Base-by-base conservation (phyloP, 2,888 invertebrate genomes). In the Nemapogon koenigi region DNA sequence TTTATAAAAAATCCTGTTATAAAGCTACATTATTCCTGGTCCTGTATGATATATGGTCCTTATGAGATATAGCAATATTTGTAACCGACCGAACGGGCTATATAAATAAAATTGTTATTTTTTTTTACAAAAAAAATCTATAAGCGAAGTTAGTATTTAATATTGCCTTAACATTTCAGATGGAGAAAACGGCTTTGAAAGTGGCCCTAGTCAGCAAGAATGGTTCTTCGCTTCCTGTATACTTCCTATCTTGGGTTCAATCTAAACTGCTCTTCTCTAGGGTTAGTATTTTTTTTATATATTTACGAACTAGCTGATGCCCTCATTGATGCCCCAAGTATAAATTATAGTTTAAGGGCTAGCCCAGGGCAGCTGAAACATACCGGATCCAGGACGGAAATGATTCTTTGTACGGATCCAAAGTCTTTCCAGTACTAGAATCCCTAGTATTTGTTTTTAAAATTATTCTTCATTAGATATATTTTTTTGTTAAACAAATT, bases 161-260 rank as follows among this genome's bases (percentile, higher is more conserved):
- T 16, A 28, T 15, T 32, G n/a, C 22, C 6, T 35, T 16, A 18
- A 26, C 35, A 44, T 60, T 48, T 11, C 51, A 83, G 82, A 86
- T 94, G 49, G 91, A 91, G 56, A 81, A 84, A 41, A 83, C 92
- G 7, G 94, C 95, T 3, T 82, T 88, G 41, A 86, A 88, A 47
- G 85, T 97, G 37, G 95, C 97, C 0, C 63, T 96, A 46, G 85
- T 98, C 2, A 94, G 94, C 0, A 91, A 90, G 40, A 84, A 86
- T 11, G 95, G 96, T n/a, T 94, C 90, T n/a, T 79, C 87, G 1
- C 66, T 97, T 36, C 89, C 90, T 0, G 69, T 90, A 7, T 94
- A 93, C 69, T 73, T 95, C 49, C 70, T 96, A 10, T 95, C 95
- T 2, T 96, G 90, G 78, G 57, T 97, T 27, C 96, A 97, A 64